A percentile compares a stretch with the other conserved stretches of the same genome.
Conservation (phyloP, 2,888 invertebrate genomes). For the Oscheius sp. region DNA sequence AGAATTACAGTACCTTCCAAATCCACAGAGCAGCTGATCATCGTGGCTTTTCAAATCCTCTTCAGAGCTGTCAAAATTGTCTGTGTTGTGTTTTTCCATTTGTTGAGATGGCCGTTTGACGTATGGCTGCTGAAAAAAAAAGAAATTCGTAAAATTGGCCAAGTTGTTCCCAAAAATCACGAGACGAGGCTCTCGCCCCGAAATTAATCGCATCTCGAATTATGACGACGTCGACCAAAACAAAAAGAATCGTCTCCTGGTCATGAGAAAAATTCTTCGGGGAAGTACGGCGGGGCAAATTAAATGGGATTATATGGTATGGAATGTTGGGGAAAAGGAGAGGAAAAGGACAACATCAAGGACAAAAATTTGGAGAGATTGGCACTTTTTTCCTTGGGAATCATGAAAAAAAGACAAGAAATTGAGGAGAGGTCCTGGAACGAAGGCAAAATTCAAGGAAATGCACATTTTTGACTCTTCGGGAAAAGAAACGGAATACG, state of each 20-base stretch:
- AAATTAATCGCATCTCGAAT: constrained; percentile 29
- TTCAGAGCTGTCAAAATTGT: constrained; percentile 54
- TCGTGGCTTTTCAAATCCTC: constrained; percentile 53
- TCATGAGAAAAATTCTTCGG: too few relatives aligned
- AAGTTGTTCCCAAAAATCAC: constrained; percentile 6
- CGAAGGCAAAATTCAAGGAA: too few relatives aligned
- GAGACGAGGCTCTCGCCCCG: background rate
- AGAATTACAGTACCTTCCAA: constrained; percentile 39
- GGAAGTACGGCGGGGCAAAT: too few relatives aligned
- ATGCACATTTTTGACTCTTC: too few relatives aligned
- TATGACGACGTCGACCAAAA: constrained; percentile 26
- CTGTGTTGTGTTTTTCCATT: constrained; percentile 60
- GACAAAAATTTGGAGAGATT: too few relatives aligned
- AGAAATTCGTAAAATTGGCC: background rate
- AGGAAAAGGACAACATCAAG: too few relatives aligned
- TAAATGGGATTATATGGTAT: too few relatives aligned
- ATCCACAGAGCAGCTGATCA: constrained; percentile 63
- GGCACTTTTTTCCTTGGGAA: too few relatives aligned
- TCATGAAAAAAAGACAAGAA: too few relatives aligned
- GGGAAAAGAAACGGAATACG: too few relatives aligned
- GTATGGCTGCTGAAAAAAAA: constrained; percentile 24
- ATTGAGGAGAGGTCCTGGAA: too few relatives aligned
- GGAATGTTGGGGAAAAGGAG: too few relatives aligned
- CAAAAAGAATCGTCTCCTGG: background rate
- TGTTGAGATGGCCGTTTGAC: constrained; percentile 17